Evolutionary conservation across 30 jellyfish, hydroid and myxozoan genomes (phyloP).

Genomic region (Aurelia aurita complex sp. Pacific): DNA sequence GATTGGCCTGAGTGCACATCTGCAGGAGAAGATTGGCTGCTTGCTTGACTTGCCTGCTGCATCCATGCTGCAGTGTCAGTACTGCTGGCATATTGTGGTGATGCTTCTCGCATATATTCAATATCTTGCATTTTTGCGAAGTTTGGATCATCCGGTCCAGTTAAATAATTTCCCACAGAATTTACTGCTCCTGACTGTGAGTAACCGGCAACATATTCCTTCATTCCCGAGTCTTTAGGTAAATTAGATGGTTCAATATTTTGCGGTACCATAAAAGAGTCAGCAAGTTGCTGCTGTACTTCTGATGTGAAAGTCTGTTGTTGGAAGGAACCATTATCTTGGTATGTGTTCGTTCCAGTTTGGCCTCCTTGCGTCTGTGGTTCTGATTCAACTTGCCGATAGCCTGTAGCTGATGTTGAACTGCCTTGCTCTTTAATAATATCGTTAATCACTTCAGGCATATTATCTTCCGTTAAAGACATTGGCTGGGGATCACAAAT

Average conservation of each 20-base stretch:
- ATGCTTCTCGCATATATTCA: background rate
- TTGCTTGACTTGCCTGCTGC: background rate
- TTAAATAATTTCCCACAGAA: no score
- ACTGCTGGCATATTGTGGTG: background rate
- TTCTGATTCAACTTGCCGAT: background rate
- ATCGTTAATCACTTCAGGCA: constrained; percentile 15
- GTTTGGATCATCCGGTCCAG: no score
- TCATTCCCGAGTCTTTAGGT: no score
- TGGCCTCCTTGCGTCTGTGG: background rate
- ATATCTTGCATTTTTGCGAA: background rate
- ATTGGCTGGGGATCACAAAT: constrained; percentile 68
- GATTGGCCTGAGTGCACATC: background rate
- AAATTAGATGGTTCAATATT: background rate
- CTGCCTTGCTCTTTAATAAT: constrained; percentile 26
- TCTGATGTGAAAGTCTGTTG: background rate
- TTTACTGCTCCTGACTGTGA: no score
- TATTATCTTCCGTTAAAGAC: constrained; percentile 69
- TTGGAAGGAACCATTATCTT: background rate
- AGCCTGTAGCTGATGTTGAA: background rate
- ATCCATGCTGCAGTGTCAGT: background rate
- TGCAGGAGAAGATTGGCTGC: background rate
- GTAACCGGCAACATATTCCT: no score
- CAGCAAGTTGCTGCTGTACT: constrained; percentile 44
- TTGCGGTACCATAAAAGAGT: constrained; percentile 54
- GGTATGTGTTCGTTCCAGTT: background rate